These are phyloP conservation scores for Pachypanchax playfairii DNA, from an alignment of 2,113 vertebrate species.

Conservation along the genomic window DNA sequence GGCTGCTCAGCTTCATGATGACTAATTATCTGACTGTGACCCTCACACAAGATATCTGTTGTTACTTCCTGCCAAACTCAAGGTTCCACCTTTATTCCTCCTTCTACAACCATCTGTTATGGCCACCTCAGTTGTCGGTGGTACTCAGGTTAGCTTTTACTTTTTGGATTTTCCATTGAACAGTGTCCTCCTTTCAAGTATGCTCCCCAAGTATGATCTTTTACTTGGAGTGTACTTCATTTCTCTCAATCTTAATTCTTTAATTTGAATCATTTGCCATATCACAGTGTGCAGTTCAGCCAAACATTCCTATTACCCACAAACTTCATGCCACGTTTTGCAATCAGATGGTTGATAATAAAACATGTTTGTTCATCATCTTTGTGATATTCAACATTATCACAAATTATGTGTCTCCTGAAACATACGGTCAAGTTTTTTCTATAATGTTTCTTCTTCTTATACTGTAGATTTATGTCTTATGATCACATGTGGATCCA, in stretches of 20 bases:
- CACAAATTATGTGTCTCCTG: no score
- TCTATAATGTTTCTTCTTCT: background rate
- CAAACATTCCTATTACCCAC: no score
- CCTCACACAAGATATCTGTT: conserved; percentile 56
- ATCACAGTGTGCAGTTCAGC: no score
- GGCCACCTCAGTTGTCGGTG: conserved; percentile 2
- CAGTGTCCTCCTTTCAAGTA: background rate
- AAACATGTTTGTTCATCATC: no score
- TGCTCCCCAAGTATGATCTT: background rate
- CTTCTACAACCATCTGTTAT: conserved; percentile 9
- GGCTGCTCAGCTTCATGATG: conserved; percentile 65
- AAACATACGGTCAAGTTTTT: background rate
- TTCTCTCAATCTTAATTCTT: no score
- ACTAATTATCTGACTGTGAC: conserved; percentile 72
- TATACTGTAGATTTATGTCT: background rate
- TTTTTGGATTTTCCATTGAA: background rate
- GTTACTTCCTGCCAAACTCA: conserved; percentile 23
- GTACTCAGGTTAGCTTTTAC: background rate
- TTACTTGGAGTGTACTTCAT: background rate
- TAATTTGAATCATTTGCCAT: no score
- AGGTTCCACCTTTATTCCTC: conserved; percentile 7
- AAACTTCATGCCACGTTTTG: no score
- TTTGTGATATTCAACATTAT: no score
- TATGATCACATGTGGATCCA: background rate
- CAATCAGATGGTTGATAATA: no score